Conservation (phyloP, 2,797 vertebrate genomes). For the Enteromius afrohamiltoni region DNA sequence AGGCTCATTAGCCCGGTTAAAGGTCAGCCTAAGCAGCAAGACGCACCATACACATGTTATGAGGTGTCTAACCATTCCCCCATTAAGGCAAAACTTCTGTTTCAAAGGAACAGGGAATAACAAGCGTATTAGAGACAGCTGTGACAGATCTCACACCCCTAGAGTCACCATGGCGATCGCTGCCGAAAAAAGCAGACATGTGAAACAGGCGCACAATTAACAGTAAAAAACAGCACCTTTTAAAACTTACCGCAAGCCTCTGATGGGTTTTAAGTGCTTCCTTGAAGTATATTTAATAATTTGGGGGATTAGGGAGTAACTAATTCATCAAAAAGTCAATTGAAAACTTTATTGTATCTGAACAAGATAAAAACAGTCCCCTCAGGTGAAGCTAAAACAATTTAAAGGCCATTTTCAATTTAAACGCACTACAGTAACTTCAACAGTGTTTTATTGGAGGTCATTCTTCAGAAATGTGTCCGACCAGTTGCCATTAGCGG, state of each 20-base stretch:
- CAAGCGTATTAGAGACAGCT: conserved; percentile 32
- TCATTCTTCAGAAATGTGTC: not conserved
- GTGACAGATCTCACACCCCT: conserved; percentile 29
- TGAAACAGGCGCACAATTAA: not conserved
- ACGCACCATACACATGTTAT: not conserved
- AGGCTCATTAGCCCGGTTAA: conserved; percentile 27
- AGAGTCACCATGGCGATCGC: conserved; percentile 36
- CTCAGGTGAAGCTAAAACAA: not conserved
- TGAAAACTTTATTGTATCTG: not conserved
- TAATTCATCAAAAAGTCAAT: not conserved
- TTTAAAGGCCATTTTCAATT: not conserved
- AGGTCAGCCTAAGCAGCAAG: conserved; percentile 16
- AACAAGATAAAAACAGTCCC: not conserved
- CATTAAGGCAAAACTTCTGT: conserved; percentile 33
- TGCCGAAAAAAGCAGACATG: not conserved
- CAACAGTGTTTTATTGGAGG: conserved; percentile 8
- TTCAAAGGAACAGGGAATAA: conserved; percentile 36
- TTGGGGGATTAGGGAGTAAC: not conserved
- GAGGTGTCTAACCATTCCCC: conserved; percentile 30
- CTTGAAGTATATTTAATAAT: conserved; percentile 9
- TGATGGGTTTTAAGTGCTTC: not conserved
- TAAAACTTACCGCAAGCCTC: not conserved
- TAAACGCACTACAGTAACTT: not conserved
- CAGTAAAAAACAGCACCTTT: not conserved
- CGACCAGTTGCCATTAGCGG: not conserved